phyloP scores from a whole-genome alignment of 2,888 invertebrate species.

The Syritta pipiens region DNA sequence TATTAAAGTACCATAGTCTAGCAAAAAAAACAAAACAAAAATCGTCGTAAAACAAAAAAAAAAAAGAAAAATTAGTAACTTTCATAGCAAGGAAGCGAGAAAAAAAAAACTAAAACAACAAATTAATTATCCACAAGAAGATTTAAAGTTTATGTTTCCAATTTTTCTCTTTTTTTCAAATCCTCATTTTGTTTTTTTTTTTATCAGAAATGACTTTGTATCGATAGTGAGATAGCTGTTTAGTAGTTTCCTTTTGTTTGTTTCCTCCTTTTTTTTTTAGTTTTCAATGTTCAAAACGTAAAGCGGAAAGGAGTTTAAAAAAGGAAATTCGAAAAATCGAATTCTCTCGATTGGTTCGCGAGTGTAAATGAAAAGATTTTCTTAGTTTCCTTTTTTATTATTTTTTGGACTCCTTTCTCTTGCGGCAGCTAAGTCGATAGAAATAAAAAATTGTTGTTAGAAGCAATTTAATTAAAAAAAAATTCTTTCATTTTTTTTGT shows the following conservation, averaged over 20 bases:
- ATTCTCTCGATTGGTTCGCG: neutral
- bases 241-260: neutral
- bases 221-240: too few species aligned
- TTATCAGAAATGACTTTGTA: slow-evolving; percentile 8
- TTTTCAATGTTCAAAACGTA: neutral
- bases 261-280: neutral
- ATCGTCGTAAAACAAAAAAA: neutral
- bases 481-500: slow-evolving; percentile 15
- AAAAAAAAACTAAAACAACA: neutral
- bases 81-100: slow-evolving; percentile 33
- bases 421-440: neutral
- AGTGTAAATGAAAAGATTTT: neutral
- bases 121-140: neutral
- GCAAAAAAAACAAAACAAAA: neutral
- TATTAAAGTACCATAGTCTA: slow-evolving; percentile 17
- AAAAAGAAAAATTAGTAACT: slow-evolving; percentile 21
- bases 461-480: neutral
- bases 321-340: slow-evolving; percentile 15
- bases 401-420: neutral
- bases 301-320: neutral
- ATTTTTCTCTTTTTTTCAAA: neutral
- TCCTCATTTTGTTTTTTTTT: neutral
- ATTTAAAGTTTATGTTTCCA: neutral
- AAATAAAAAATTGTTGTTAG: neutral
- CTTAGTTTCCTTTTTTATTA: slow-evolving; percentile 38